Conservation (phyloP, 2,797 vertebrate genomes). For the Rhinella marina region DNA sequence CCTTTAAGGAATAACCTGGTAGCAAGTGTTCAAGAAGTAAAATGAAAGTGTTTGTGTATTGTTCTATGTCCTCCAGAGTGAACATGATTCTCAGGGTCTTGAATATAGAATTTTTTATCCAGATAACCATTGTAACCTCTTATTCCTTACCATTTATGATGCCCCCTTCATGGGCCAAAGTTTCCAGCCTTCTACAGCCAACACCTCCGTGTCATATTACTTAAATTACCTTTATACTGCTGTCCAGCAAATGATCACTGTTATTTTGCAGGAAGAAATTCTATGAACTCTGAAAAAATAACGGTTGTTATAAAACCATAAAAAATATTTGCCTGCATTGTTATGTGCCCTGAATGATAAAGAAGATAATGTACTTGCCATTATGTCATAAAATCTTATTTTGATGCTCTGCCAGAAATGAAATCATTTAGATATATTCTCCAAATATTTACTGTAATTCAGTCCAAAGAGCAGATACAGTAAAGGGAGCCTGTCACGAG, state of each 20-base stretch:
- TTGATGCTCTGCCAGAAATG: slow-evolving; percentile 20
- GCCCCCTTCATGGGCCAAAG: not conserved
- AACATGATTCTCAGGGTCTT: not conserved
- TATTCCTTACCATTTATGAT: not conserved
- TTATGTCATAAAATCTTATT: slow-evolving; percentile 31
- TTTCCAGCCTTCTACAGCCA: not conserved
- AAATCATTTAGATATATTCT: slow-evolving; percentile 39
- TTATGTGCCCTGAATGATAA: slow-evolving; percentile 53
- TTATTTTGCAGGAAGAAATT: slow-evolving; percentile 5
- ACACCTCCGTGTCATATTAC: not conserved
- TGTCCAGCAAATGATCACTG: not conserved
- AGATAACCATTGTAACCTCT: too few relatives aligned
- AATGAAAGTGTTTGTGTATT: not conserved
- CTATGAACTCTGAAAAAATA: slow-evolving; percentile 24
- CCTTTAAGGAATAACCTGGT: not conserved
- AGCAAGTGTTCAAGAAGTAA: not conserved
- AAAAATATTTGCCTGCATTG: slow-evolving; percentile 46
- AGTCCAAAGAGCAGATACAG: not conserved
- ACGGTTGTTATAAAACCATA: slow-evolving; percentile 28
- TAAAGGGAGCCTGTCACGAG: not conserved
- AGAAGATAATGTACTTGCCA: slow-evolving; percentile 17
- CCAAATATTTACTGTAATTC: slow-evolving; percentile 34
- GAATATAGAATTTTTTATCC: not conserved
- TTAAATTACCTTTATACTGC: not conserved
- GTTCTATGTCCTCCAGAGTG: not conserved